Evolutionary conservation across 2,113 vertebrate genomes (phyloP).

Genomic region (Lethenteron reissneri): DNA sequence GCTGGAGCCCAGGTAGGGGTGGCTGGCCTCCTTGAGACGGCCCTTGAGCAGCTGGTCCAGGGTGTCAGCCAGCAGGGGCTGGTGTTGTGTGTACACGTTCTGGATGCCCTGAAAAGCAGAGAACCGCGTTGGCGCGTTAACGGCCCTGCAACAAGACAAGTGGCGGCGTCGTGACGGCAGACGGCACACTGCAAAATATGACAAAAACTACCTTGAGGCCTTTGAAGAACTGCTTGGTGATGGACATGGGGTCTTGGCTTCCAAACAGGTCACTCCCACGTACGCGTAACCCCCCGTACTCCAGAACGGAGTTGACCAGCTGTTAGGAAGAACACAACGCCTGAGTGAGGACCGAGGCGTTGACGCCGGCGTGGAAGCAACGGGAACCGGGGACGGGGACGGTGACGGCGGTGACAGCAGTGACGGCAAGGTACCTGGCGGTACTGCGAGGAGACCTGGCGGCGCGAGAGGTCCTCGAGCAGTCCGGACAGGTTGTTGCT

Average conservation of each 20-base stretch:
- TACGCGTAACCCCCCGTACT: slow-evolving; percentile 66
- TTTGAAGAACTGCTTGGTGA: slow-evolving; percentile 95
- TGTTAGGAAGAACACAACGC: slow-evolving; percentile 14
- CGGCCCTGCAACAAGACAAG: no score
- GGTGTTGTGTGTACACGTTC: slow-evolving; percentile 85
- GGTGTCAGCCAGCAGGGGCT: slow-evolving; percentile 66
- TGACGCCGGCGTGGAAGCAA: background rate
- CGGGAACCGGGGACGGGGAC: background rate
- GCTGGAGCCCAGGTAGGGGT: slow-evolving; percentile 72
- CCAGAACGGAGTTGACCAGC: slow-evolving; percentile 58
- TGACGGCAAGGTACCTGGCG: no score
- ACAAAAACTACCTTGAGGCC: slow-evolving; percentile 47
- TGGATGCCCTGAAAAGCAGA: slow-evolving; percentile 45
- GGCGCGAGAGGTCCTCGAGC: slow-evolving; percentile 19
- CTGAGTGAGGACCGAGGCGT: background rate
- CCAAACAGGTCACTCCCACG: slow-evolving; percentile 73
- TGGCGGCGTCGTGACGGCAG: no score
- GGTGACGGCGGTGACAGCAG: background rate
- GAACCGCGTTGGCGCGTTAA: no score
- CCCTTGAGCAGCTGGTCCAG: slow-evolving; percentile 88
- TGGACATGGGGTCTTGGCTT: slow-evolving; percentile 65
- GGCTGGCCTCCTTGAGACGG: slow-evolving; percentile 64
- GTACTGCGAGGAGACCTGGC: no score
- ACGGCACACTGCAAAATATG: no score
- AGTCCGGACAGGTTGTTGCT: slow-evolving; percentile 42